Percentiles rank a stretch among this genome's conserved stretches.
phyloP scores from a whole-genome alignment of 1,140 invertebrate species.

The Heliconius melpomene region DNA sequence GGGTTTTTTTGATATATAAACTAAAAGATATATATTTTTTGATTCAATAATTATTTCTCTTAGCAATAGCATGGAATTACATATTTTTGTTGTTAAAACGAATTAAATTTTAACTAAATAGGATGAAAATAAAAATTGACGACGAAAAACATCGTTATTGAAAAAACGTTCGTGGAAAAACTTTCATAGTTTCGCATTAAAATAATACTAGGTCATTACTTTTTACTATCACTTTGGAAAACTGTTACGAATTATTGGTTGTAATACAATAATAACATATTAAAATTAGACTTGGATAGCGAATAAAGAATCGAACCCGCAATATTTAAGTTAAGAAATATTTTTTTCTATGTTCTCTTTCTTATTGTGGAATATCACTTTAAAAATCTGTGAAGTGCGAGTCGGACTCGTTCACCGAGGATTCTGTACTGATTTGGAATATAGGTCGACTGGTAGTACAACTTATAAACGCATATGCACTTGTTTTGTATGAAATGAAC shows the following conservation, averaged over 20 bases:
- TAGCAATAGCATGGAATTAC: background rate
- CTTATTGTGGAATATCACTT: too few species aligned
- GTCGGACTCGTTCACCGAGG: too few species aligned
- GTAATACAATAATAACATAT: background rate
- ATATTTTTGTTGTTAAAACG: background rate
- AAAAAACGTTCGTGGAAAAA: background rate
- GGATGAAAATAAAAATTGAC: background rate
- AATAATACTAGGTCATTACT: background rate
- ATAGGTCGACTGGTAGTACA: too few species aligned
- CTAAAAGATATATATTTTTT: background rate
- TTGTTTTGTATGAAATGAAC: too few species aligned
- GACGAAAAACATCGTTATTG: slow-evolving; percentile 1
- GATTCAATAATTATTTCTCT: background rate
- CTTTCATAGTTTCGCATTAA: background rate
- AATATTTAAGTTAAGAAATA: too few species aligned
- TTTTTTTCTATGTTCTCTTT: too few species aligned
- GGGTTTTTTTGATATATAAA: too few species aligned
- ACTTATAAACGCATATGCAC: too few species aligned
- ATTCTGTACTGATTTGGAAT: too few species aligned
- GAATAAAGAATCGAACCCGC: too few species aligned
- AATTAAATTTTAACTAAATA: background rate
- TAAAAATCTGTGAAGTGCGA: too few species aligned
- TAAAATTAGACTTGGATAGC: too few species aligned
- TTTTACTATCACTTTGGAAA: background rate
- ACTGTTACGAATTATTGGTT: background rate